These are phyloP conservation scores for Betta splendens DNA, from an alignment of 2,797 vertebrate genomes.

Conservation along the genomic window DNA sequence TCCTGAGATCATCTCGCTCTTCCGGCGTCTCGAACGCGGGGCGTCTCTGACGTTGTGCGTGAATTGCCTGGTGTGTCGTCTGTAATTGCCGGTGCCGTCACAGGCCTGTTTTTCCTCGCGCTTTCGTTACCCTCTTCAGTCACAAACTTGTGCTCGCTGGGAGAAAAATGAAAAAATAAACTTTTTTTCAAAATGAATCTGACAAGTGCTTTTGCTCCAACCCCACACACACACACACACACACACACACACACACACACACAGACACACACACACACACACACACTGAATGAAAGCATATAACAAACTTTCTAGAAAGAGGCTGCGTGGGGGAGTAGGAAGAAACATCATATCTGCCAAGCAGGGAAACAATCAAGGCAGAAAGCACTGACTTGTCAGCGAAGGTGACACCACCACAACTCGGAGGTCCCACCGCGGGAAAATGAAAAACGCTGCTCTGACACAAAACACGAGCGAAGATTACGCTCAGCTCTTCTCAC, in stretches of 20 bases:
- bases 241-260: no score
- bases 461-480: slow-evolving; percentile 49
- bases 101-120: slow-evolving; percentile 45
- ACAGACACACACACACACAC: no score
- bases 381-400: slow-evolving; percentile 62
- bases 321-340: slow-evolving; percentile 52
- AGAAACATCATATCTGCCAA: slow-evolving; percentile 68
- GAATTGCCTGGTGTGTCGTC: slow-evolving; percentile 51
- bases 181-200: slow-evolving; percentile 58
- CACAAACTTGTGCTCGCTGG: slow-evolving; percentile 50
- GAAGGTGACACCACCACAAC: slow-evolving; percentile 62
- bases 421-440: slow-evolving; percentile 52
- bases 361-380: slow-evolving; percentile 68
- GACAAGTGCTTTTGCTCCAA: slow-evolving; percentile 56
- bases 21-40: slow-evolving; percentile 51
- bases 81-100: slow-evolving; percentile 65
- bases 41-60: slow-evolving; percentile 28
- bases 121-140: slow-evolving; percentile 47
- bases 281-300: slow-evolving; percentile 53
- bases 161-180: slow-evolving; percentile 27
- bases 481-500: slow-evolving; percentile 18
- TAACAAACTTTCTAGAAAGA: slow-evolving; percentile 71
- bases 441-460: slow-evolving; percentile 56
- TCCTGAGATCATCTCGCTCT: slow-evolving; percentile 56
- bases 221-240: no score